Base-by-base conservation (phyloP, 2,888 invertebrate species). In the Brenthis daphne region DNA sequence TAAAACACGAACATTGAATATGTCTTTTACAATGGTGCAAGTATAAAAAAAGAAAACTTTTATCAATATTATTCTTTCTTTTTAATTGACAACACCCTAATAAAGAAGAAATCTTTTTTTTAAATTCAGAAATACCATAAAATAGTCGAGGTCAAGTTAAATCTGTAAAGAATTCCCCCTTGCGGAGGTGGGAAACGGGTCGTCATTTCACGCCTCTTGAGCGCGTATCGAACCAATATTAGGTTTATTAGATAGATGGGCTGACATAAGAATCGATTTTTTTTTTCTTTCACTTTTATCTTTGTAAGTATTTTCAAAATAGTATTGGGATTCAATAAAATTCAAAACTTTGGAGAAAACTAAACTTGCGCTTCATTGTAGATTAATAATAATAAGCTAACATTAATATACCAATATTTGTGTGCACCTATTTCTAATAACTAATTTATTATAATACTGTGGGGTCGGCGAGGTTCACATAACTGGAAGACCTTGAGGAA, bases 141-240 rank as follows among this genome's bases (percentile, higher is more conserved):
- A 83, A 81, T 79, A 78, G 73, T 73, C 77, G 77, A 82, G 88
- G 79, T 82, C 88, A 80, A 71, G 75, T 74, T 78, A 71, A 60
- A 72, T 74, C 86, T 88, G 87, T 76, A 77, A 76, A 70, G 69
- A 70, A 71, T 72, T 70, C 77, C 76, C 79, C 81, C 80, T 76
- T 76, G 70, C 74, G 72, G 79, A 79, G 73, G 74, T 79, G 69
- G 71, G 81, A 79, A 80, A 81, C 75, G 81, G 80, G 81, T 82
- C 84, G 82, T 89, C 86, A 90, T 91, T 92, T 91, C 88, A 91
- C 89, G 91, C 84, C 86, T 87, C 89, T 90, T 90, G 89, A 83
- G 80, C 90, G 89, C 88, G 86, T 87, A 90, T 89, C 86, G 89
- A 88, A 89, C 89, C 90, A 91, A 89, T 90, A 91, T 90, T 90